Evolutionary conservation across 2,797 vertebrate genomes (phyloP).

Genomic region (Cyclura pinguis): DNA sequence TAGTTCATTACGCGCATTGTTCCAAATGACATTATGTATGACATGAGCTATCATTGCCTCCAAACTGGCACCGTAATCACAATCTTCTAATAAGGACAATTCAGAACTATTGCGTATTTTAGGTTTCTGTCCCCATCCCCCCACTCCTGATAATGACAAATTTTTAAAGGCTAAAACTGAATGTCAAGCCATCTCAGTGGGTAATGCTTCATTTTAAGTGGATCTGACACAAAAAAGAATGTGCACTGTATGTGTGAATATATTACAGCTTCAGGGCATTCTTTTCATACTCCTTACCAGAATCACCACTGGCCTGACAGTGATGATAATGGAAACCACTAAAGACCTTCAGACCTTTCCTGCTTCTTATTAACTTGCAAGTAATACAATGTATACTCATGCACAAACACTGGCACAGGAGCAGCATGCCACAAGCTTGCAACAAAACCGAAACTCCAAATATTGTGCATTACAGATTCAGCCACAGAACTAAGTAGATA

Average conservation of each 20-base stretch:
- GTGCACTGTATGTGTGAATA: slow-evolving; percentile 17
- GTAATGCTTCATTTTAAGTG: slow-evolving; percentile 4
- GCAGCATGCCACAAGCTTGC: neutral
- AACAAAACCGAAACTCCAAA: neutral
- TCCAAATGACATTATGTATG: slow-evolving; percentile 30
- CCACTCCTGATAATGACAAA: slow-evolving; percentile 5
- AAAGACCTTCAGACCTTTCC: neutral
- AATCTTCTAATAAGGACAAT: slow-evolving; percentile 37
- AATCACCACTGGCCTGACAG: slow-evolving; percentile 6
- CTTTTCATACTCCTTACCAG: slow-evolving; percentile 16
- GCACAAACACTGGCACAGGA: slow-evolving; percentile 2
- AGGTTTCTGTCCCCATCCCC: neutral
- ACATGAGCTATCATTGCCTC: slow-evolving; percentile 46
- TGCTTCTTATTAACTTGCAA: slow-evolving; percentile 31
- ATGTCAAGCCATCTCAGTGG: neutral
- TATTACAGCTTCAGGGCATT: slow-evolving; percentile 32
- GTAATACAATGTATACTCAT: slow-evolving; percentile 8
- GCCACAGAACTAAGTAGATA: slow-evolving; percentile 22
- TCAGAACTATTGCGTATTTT: slow-evolving; percentile 8
- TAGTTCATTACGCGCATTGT: slow-evolving; percentile 25
- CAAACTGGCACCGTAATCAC: slow-evolving; percentile 22
- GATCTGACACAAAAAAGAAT: slow-evolving; percentile 31
- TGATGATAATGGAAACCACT: slow-evolving; percentile 24
- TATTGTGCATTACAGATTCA: neutral
- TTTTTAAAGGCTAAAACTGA: slow-evolving; percentile 39